Conservation (phyloP, 2,888 invertebrate species). For the Pyrocoelia pectoralis region DNA sequence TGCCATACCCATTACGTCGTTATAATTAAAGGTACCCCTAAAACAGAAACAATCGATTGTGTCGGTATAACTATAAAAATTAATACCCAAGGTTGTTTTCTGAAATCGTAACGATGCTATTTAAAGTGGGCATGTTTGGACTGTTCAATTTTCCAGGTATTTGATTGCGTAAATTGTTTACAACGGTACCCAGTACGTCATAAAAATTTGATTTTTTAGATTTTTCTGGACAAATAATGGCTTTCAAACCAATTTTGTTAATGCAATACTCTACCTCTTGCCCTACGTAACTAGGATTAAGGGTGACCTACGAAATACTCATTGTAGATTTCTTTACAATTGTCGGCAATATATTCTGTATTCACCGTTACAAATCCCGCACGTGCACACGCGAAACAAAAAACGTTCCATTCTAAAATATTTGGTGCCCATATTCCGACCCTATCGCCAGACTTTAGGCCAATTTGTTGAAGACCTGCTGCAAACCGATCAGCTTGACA, state of each 20-base stretch:
- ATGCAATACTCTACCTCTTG: constrained; percentile 77
- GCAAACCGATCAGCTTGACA: constrained; percentile 72
- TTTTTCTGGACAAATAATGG: constrained; percentile 69
- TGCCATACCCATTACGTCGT: constrained; percentile 56
- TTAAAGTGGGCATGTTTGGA: neutral
- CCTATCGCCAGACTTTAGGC: constrained; percentile 75
- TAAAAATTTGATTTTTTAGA: constrained; percentile 75
- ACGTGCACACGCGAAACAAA: neutral
- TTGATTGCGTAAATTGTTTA: constrained; percentile 66
- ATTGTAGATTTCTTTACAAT: too few species aligned
- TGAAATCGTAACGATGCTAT: neutral
- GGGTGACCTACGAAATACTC: constrained; percentile 69
- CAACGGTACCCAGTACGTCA: constrained; percentile 65
- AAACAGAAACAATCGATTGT: too few species aligned
- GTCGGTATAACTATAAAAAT: too few species aligned
- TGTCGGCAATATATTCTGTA: too few species aligned
- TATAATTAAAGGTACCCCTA: constrained; percentile 60
- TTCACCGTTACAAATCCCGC: too few species aligned
- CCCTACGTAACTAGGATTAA: constrained; percentile 79
- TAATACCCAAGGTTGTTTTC: neutral
- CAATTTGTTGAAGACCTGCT: constrained; percentile 71
- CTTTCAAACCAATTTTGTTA: constrained; percentile 73
- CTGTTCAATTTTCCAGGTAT: constrained; percentile 59
- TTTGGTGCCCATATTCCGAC: constrained; percentile 86
- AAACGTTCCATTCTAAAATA: constrained; percentile 64